Conservation (phyloP, 2,888 invertebrate species). For the Caradrina kadenii region DNA sequence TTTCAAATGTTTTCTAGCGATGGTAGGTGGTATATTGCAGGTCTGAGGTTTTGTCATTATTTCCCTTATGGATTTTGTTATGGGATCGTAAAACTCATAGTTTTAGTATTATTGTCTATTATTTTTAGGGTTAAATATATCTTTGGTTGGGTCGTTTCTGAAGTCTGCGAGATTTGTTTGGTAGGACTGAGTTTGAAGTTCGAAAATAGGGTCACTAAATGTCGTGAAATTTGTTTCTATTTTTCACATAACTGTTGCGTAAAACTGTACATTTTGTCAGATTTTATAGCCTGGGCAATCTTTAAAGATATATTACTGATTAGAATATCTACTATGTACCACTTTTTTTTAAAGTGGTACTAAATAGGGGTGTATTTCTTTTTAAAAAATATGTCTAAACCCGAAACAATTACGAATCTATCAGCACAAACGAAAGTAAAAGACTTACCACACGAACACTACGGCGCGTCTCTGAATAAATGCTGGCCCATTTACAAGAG, state of each 20-base stretch:
- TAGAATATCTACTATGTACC: no score
- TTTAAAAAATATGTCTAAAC: neutral
- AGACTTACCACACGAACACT: conserved; percentile 68
- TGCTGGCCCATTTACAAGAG: conserved; percentile 89
- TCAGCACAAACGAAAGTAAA: conserved; percentile 68
- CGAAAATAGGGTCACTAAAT: no score
- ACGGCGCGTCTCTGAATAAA: conserved; percentile 79
- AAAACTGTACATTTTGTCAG: no score
- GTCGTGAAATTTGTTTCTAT: no score
- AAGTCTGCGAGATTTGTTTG: neutral
- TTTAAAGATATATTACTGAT: no score
- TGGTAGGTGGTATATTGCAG: conserved; percentile 25
- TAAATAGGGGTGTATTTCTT: no score
- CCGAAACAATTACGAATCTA: conserved; percentile 60
- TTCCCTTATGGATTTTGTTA: conserved; percentile 41
- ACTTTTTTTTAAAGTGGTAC: no score
- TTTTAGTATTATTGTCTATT: conserved; percentile 41
- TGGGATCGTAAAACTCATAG: conserved; percentile 52
- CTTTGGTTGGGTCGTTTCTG: neutral
- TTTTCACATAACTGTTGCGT: no score
- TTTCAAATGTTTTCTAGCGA: conserved; percentile 46
- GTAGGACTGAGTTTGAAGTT: no score
- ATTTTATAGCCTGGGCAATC: no score
- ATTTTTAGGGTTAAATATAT: conserved; percentile 19
- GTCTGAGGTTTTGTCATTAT: conserved; percentile 47